Base-by-base conservation (phyloP, 2,888 invertebrate species). In the Phrixothrix hirtus region DNA sequence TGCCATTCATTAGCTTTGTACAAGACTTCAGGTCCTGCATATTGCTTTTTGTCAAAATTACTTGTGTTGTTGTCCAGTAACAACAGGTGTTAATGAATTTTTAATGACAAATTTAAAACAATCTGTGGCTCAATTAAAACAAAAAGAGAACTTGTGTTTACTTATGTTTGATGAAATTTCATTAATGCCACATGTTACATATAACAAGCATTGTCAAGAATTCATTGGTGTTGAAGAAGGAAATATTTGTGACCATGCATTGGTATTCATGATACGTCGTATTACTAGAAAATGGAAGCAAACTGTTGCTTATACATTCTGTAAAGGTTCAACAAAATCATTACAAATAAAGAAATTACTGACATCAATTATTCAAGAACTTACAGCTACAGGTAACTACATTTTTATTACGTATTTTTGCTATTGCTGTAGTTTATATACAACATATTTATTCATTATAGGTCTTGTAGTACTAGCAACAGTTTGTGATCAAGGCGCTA, bases 271-370 rank as follows among this genome's bases (percentile, higher is more conserved):
- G 38, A 9, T 26, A 11, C 38, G 26, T 25, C 26, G 38, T 2
- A 38, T 38, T 10, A 26, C 26, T 4, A 38, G 27, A 12, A 38
- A 38, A 27, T 38, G 26, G 26, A 38, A 38, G 10, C 38, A 38
- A 38, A 25, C 38, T 5, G 13, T 38, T n/a, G 11, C 4, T 14
- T 38, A 38, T 14, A 25, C 15, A 11, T 38, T 25, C 26, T 25
- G 26, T 13, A 13, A 25, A 13, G 25, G 26, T 2, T 2, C 38
- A 2, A 12, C 25, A 26, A 27, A 38, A 13, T 11, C 26, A 17
- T n/a, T n/a, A n/a, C n/a, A n/a, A n/a, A n/a, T n/a, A n/a, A n/a
- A n/a, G n/a, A n/a, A n/a, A n/a, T n/a, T n/a, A n/a, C n/a, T n/a
- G n/a, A n/a, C n/a, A n/a, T n/a, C n/a, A n/a, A n/a, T n/a, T n/a